Conservation (phyloP, 1,140 invertebrate species). For the Brachionus calyciflorus region DNA sequence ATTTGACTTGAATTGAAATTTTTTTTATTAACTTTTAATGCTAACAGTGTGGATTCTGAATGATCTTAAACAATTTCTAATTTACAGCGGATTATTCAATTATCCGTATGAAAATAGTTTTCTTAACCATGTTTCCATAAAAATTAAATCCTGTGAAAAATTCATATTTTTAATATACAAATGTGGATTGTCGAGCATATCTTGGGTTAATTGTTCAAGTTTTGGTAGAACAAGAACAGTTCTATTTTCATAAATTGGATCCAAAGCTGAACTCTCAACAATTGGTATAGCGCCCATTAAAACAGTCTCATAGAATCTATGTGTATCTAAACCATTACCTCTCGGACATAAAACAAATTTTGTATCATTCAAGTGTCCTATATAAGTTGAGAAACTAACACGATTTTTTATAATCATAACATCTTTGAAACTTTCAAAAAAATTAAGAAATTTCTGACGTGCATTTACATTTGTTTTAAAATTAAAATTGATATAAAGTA, state of each 20-base stretch:
- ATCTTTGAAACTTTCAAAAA: background rate
- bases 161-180: background rate
- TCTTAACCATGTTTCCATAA: background rate
- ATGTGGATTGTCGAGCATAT: background rate
- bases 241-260: background rate
- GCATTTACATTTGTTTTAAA: background rate
- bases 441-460: background rate
- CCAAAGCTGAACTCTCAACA: background rate
- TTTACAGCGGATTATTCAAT: too few species aligned
- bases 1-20: too few species aligned
- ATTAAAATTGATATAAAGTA: background rate
- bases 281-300: constrained; percentile 21
- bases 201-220: background rate
- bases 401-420: background rate
- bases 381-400: background rate
- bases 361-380: background rate
- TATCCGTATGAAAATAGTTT: background rate
- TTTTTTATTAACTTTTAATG: too few species aligned
- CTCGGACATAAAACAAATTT: constrained; percentile 7
- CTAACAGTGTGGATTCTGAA: too few species aligned
- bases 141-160: background rate
- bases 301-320: background rate
- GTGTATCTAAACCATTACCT: constrained; percentile 11
- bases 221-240: background rate
- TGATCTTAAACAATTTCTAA: too few species aligned